Conservation (phyloP, 2,797 vertebrate species). For the Phyllotis vaccarum region DNA sequence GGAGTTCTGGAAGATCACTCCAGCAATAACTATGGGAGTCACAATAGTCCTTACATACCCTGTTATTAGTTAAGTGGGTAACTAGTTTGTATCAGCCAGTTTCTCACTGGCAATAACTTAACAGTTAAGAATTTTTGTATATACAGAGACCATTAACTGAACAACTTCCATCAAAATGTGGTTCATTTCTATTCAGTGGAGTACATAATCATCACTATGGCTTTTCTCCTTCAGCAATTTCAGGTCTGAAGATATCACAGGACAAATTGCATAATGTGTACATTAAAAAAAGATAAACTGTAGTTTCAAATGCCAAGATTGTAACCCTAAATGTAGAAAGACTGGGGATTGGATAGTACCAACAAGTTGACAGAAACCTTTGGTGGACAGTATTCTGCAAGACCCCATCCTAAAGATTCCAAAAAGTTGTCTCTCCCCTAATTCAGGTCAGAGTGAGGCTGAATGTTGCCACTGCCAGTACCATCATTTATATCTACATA, state of each 20-base stretch:
- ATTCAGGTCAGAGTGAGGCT: not conserved
- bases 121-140: not conserved
- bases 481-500: not conserved
- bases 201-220: conserved; percentile 13
- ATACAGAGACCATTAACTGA: not conserved
- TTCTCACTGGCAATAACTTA: conserved; percentile 45
- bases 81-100: conserved; percentile 27
- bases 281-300: not conserved
- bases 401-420: not conserved
- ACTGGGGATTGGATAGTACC: not conserved
- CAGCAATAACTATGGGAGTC: conserved; percentile 30
- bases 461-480: not conserved
- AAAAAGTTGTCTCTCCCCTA: not conserved
- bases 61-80: conserved; percentile 47
- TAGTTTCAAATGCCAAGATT: not conserved
- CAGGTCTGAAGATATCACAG: not conserved
- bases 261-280: not conserved
- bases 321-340: not conserved
- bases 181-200: not conserved
- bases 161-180: not conserved
- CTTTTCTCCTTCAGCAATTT: not conserved
- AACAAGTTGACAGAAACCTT: not conserved
- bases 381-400: not conserved
- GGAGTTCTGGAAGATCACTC: conserved; percentile 39
- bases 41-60: not conserved